Evolutionary conservation across 1,140 invertebrate species (phyloP), one percentile per base, ranked within the genome.

Genomic region (Chrysopa pallens): DNA sequence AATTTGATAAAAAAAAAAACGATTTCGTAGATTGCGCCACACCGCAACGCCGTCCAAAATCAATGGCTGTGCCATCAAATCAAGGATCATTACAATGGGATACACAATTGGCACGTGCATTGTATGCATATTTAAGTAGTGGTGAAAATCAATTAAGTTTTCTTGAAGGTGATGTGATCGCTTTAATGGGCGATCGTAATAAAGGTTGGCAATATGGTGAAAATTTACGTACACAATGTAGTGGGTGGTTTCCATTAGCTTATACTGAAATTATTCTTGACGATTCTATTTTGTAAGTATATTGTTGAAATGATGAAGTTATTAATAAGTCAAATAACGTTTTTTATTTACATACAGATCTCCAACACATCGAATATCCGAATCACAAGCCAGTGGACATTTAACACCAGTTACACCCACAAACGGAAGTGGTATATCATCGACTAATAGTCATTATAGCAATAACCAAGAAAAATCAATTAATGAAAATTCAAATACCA

Each of bases 121-220:
- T 92, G 9, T 92, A 92, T 53, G 84, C 85, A 36, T 92, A 93
- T 63, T 69, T 88, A 37, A 87, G 85, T 13, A 85, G 82, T 41
- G 85, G 85, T 6, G 88, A 93, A 51, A 90, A 89, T 64, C 89
- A 93, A 62, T 69, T 93, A 31, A 87, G 82, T 52, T 94, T 93
- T 62, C 74, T 85, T 43, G 86, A 92, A 62, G 87, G 87, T 47
- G 90, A 94, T 61, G 67, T 87, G 42, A 81, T 94, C 15, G 79
- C 83, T 6, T 60, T 93, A 46, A 78, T 92, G 48, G 90, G 88
- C 57, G 86, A 90, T 51, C 72, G 86, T 46, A 89, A 85, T 53
- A 90, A 91, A 58, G 89, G 90, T 36, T 95, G 89, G 89, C 89
- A 94, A 59, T 94, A 90, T 56, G 89, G 89, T 15, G 87, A 93